Percentiles rank a stretch among this genome's conserved stretches.
Evolutionary conservation across 2,888 invertebrate species (phyloP).

Genomic region (Octonoba sinensis): DNA sequence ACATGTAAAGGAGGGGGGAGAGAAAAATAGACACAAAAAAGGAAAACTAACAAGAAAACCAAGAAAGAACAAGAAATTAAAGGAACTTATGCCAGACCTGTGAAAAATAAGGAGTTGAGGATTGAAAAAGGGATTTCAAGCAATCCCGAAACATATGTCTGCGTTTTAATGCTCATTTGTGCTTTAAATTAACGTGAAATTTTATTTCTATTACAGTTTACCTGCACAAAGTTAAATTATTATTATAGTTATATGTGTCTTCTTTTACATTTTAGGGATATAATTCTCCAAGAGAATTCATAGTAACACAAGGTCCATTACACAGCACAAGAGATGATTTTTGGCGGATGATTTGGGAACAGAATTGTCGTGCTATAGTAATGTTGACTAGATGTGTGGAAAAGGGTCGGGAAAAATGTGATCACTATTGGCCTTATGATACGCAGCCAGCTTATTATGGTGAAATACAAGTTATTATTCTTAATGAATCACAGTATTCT

Average conservation of each 20-base stretch:
- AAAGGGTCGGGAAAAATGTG: slow-evolving; percentile 76
- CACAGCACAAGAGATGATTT: slow-evolving; percentile 97
- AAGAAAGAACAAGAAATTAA: too few relatives aligned
- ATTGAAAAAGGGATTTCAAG: too few relatives aligned
- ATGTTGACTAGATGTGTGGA: slow-evolving; percentile 97
- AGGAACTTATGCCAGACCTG: too few relatives aligned
- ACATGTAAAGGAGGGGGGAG: too few relatives aligned
- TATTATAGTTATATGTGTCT: background rate
- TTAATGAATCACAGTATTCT: slow-evolving; percentile 93
- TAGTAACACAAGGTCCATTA: slow-evolving; percentile 96
- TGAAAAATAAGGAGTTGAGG: too few relatives aligned
- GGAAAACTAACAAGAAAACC: too few relatives aligned
- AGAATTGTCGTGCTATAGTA: slow-evolving; percentile 93
- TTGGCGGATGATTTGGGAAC: slow-evolving; percentile 99
- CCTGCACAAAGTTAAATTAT: too few relatives aligned
- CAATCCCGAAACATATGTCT: too few relatives aligned
- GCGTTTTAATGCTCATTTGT: too few relatives aligned
- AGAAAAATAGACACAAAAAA: too few relatives aligned
- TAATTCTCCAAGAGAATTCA: slow-evolving; percentile 95
- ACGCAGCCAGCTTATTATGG: slow-evolving; percentile 96
- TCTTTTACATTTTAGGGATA: slow-evolving; percentile 78
- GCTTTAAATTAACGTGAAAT: too few relatives aligned
- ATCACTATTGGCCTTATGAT: slow-evolving; percentile 97
- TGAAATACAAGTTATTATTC: slow-evolving; percentile 89
- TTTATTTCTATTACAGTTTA: too few relatives aligned